Conservation (phyloP, 2,797 vertebrate species). For the Leptatherina wallacei region DNA sequence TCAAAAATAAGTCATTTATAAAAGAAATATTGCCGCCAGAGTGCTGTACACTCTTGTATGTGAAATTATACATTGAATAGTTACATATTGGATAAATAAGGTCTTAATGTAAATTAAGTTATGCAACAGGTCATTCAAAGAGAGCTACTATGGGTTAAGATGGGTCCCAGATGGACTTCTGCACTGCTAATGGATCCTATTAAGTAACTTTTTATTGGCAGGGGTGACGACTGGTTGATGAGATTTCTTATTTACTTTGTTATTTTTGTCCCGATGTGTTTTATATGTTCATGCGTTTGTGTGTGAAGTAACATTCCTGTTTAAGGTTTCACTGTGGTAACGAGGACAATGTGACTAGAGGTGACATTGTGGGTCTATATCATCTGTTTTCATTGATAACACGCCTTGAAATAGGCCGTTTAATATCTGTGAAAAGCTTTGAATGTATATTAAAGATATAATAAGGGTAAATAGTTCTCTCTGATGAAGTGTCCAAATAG, state of each 20-base stretch:
- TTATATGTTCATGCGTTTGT: not conserved
- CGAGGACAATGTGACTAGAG: not conserved
- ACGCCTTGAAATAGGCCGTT: not conserved
- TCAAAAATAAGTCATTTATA: not conserved
- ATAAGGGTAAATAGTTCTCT: not conserved
- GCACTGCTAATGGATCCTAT: slow-evolving; percentile 4
- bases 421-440: not conserved
- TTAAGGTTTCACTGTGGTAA: slow-evolving; percentile 5
- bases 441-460: not conserved
- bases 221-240: not conserved
- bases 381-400: not conserved
- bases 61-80: slow-evolving; percentile 15
- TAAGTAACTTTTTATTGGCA: slow-evolving; percentile 16
- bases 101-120: not conserved
- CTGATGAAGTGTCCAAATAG: not conserved
- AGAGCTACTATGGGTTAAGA: not conserved
- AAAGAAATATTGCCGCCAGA: not conserved
- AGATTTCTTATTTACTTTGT: not conserved
- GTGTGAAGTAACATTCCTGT: not conserved
- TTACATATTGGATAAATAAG: slow-evolving; percentile 14
- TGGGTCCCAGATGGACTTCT: slow-evolving; percentile 10
- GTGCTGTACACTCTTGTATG: not conserved
- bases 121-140: slow-evolving; percentile 13
- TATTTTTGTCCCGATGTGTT: not conserved
- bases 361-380: not conserved